Base-by-base conservation (phyloP, 2,888 invertebrate species). In the Agelastica alni region DNA sequence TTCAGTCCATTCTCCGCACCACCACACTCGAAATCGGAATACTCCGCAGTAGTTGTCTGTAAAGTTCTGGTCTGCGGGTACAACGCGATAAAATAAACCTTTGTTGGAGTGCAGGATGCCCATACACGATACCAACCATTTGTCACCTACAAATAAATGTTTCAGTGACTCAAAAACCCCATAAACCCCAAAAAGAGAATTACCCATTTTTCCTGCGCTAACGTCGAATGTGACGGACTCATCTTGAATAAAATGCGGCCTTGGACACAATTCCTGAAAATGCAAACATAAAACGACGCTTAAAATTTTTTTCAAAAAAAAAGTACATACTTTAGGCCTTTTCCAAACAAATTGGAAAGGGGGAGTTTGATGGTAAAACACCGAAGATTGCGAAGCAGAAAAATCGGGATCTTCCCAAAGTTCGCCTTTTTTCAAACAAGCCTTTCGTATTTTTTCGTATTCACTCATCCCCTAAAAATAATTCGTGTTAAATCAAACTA, bases 341-440 rank as follows among this genome's bases (percentile, higher is more conserved):
- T 89, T 93, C 94, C 95, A 95, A 56, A 88, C 87, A 72, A 95
- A 95, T 70, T 91, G 88, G 76, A 93, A 93, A 0, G 93, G 92
- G n/a, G 94, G 94, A 9, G 92, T 93, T 77, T 94, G 93, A 77
- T 94, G 91, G 75, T 95, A 94, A 75, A 94, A 95, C 4, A 94
- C 92, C 1, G 93, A 93, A 3, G 89, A 81, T 77, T 93, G 93
- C 5, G 87, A 86, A 2, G 93, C 92, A 2, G 92, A 90, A 78
- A 95, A 95, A 75, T 93, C 93, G 0, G 91, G 90, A 78, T 95
- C 95, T 77, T 93, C 93, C 91, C 92, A 94, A 13, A 91, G 81
- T 73, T 88, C 85, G 31, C 86, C 87, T 64, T 87, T 84, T 78
- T 89, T 86, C 72, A 89, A 81, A 78, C 93, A 93, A 68, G 86